phyloP scores from a whole-genome alignment of 1,140 invertebrate genomes.

The Sesamia nonagrioides region DNA sequence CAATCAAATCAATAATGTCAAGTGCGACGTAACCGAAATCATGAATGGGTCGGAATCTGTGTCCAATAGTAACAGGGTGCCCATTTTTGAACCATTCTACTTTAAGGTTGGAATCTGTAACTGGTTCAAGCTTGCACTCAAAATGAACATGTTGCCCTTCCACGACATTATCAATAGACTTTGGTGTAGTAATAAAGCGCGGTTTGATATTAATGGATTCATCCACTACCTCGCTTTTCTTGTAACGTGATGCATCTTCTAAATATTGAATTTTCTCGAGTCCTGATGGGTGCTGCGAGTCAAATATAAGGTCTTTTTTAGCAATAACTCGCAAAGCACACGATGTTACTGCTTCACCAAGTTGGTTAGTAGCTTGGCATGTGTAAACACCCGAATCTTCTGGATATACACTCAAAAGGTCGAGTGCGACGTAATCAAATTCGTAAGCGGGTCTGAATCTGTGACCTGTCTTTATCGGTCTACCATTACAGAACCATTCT shows the following conservation, averaged over 20 bases:
- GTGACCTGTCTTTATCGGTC: conserved; percentile 95
- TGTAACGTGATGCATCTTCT: conserved; percentile 95
- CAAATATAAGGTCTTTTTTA: conserved; percentile 94
- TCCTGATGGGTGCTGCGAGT: conserved; percentile 95
- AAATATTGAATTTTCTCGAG: conserved; percentile 96
- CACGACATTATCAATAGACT: conserved; percentile 93
- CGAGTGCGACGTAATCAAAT: conserved; percentile 98
- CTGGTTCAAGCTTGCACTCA: conserved; percentile 98
- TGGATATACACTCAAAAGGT: conserved; percentile 98
- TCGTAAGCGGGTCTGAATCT: conserved; percentile 98
- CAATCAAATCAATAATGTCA: conserved; percentile 96
- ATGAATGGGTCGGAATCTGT: conserved; percentile 97
- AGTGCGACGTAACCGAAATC: conserved; percentile 98
- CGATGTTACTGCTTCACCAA: conserved; percentile 98
- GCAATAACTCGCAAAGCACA: conserved; percentile 95
- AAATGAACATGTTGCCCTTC: conserved; percentile 98
- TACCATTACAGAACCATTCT: conserved; percentile 98
- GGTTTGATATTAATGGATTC: conserved; percentile 95
- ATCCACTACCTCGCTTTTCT: conserved; percentile 93
- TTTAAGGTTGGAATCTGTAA: conserved; percentile 97
- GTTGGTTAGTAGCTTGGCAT: conserved; percentile 96
- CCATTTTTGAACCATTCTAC: conserved; percentile 98
- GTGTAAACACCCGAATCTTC: conserved; percentile 99
- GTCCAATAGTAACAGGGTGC: conserved; percentile 94
- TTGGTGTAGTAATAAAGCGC: conserved; percentile 94